phyloP scores from a whole-genome alignment of 2,888 invertebrate genomes.

The Gasteruption jaculator region DNA sequence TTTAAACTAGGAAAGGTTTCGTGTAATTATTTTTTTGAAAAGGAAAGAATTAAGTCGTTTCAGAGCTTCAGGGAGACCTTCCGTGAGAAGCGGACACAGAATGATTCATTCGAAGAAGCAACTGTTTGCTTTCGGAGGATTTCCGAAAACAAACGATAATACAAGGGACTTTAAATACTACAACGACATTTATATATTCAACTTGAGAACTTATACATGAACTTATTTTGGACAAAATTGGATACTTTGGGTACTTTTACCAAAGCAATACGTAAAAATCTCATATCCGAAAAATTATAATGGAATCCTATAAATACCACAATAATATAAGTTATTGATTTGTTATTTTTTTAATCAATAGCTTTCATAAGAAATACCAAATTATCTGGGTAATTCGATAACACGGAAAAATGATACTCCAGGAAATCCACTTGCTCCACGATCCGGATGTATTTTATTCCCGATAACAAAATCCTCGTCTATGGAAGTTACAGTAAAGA shows the following conservation, averaged over 20 bases:
- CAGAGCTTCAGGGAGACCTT: slow-evolving; percentile 69
- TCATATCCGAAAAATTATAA: too few species aligned
- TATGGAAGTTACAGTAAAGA: slow-evolving; percentile 78
- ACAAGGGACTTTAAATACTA: slow-evolving; percentile 81
- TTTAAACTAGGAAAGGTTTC: too few species aligned
- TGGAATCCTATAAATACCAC: too few species aligned
- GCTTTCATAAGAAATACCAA: too few species aligned
- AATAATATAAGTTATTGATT: too few species aligned
- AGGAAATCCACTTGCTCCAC: slow-evolving; percentile 68
- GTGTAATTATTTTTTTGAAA: too few species aligned
- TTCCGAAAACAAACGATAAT: slow-evolving; percentile 88
- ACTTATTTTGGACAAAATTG: too few species aligned
- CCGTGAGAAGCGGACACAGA: slow-evolving; percentile 82
- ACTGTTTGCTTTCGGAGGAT: slow-evolving; percentile 85
- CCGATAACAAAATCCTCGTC: slow-evolving; percentile 64
- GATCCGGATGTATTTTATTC: slow-evolving; percentile 78
- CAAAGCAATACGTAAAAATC: too few species aligned
- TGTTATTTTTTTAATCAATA: too few species aligned
- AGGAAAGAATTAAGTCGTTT: too few species aligned
- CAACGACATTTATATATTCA: slow-evolving; percentile 81
- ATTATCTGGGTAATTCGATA: too few species aligned
- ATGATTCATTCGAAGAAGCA: slow-evolving; percentile 79
- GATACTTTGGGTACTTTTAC: slow-evolving; percentile 36
- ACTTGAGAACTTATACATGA: slow-evolving; percentile 75
- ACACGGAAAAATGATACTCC: too few species aligned